Percentiles rank a stretch among this genome's conserved stretches.
Evolutionary conservation across 2,888 invertebrate genomes (phyloP).

Genomic region (Diaphora mendica): DNA sequence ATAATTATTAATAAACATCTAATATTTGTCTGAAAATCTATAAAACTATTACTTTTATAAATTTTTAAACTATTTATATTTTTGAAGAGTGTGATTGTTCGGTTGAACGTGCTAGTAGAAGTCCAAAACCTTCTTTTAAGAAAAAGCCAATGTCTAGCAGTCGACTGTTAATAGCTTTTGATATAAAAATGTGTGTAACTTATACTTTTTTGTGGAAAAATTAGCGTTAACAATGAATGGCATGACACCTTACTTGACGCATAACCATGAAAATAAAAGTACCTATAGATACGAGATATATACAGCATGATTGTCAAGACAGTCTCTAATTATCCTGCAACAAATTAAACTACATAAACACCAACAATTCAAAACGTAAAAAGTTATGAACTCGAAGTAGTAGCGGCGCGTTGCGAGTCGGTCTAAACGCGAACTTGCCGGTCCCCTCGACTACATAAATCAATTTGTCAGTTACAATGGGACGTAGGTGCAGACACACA

Average conservation of each 20-base stretch:
- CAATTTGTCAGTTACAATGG: conserved; percentile 80
- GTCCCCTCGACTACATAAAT: conserved; percentile 76
- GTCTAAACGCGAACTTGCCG: conserved; percentile 67
- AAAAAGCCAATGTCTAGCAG: no score
- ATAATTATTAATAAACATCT: background rate
- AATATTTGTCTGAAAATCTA: background rate
- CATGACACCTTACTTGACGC: background rate
- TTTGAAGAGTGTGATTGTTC: no score
- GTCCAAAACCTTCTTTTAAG: no score
- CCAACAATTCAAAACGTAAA: conserved; percentile 24
- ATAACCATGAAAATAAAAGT: background rate
- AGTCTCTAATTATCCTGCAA: background rate
- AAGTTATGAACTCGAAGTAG: conserved; percentile 47
- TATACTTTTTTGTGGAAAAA: background rate
- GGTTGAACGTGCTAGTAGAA: no score
- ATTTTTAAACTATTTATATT: no score
- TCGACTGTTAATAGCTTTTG: no score
- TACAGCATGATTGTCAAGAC: background rate
- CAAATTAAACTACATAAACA: background rate
- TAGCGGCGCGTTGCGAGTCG: conserved; percentile 55
- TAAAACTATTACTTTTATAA: no score
- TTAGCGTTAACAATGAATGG: no score
- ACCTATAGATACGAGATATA: background rate
- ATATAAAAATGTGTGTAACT: background rate
- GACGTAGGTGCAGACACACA: conserved; percentile 60